phyloP scores from a whole-genome alignment of 2,888 invertebrate genomes.

The Noctua pronuba region DNA sequence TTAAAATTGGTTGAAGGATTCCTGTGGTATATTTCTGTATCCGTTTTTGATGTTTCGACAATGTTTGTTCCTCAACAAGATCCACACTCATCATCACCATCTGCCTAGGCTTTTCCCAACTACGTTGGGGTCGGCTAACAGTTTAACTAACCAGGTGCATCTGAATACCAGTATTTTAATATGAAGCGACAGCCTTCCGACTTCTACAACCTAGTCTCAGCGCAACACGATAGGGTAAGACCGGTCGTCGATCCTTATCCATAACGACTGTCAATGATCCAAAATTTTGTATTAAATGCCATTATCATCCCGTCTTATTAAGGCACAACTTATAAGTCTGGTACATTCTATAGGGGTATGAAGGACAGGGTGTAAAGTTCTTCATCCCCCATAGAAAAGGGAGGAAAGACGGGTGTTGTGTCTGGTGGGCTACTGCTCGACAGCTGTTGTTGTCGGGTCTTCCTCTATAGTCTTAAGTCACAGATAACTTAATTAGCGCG shows the following conservation, averaged over 20 bases:
- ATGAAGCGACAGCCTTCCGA: not conserved
- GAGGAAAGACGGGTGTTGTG: not conserved
- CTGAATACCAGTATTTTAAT: not conserved
- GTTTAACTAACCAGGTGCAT: too few species aligned
- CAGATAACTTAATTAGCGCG: not conserved
- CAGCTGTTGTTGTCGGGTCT: too few species aligned
- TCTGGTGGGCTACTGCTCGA: not conserved
- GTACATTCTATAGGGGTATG: not conserved
- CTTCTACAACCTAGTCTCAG: not conserved
- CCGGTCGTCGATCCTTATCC: not conserved
- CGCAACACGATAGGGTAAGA: not conserved
- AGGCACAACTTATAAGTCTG: not conserved
- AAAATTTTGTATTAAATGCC: not conserved
- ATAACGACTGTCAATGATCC: not conserved
- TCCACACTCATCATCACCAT: not conserved
- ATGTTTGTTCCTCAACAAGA: not conserved
- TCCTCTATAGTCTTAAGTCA: not conserved
- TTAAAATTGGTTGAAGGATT: slow-evolving; percentile 23
- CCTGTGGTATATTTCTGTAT: slow-evolving; percentile 10
- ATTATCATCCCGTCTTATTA: too few species aligned
- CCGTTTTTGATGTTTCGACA: not conserved
- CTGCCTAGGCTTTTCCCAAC: too few species aligned
- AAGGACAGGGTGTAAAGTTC: not conserved
- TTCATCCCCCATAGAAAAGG: not conserved
- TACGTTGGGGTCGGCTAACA: too few species aligned